These are phyloP conservation scores for Crypturellus tataupa DNA, from an alignment of 2,797 vertebrate species.

Conservation along the genomic window DNA sequence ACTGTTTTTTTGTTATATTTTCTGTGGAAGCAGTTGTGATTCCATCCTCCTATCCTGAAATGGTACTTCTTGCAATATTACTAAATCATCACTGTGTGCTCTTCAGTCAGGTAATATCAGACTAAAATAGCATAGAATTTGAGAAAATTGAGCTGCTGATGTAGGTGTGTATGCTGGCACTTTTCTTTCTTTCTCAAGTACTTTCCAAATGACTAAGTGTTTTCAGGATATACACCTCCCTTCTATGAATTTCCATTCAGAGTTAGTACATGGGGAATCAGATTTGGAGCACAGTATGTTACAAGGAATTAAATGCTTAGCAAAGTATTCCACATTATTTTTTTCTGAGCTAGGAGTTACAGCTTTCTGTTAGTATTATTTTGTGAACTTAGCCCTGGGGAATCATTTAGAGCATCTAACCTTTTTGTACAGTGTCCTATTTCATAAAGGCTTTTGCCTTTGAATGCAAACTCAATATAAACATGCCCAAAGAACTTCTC, in stretches of 20 bases:
- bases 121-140: constrained; percentile 49
- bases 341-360: not conserved
- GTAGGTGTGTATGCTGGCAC: constrained; percentile 47
- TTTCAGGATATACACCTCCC: not conserved
- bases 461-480: not conserved
- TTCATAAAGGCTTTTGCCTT: not conserved
- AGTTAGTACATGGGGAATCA: not conserved
- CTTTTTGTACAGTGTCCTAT: not conserved
- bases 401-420: not conserved
- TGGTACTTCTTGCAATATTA: not conserved
- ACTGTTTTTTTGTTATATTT: not conserved
- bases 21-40: not conserved
- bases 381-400: not conserved
- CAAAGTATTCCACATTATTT: not conserved
- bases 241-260: constrained; percentile 9
- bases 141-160: constrained; percentile 27
- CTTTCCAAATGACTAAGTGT: constrained; percentile 51
- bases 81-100: constrained; percentile 18
- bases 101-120: not conserved
- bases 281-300: not conserved
- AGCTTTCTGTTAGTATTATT: not conserved
- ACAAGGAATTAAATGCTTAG: not conserved
- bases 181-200: constrained; percentile 34
- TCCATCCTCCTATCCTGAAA: not conserved
- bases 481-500: not conserved